Percentiles rank a stretch among this genome's conserved stretches.
Evolutionary conservation across 2,113 vertebrate genomes (phyloP).

Genomic region (Capreolus pygargus): DNA sequence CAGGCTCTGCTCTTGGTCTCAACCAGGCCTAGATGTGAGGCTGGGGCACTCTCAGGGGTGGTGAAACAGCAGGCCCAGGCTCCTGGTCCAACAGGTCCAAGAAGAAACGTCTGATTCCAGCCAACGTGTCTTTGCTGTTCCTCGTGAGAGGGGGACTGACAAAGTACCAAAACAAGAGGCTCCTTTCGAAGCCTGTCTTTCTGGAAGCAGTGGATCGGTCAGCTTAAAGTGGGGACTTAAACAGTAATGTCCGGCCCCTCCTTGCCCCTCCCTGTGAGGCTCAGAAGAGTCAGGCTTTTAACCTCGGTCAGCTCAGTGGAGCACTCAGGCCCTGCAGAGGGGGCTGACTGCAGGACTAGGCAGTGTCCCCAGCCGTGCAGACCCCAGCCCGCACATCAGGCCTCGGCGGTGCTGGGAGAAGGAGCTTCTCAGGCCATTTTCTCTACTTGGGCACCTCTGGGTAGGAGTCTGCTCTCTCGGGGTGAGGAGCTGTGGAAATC

Average conservation of each 20-base stretch:
- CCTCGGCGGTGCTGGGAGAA: rapidly evolving
- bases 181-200: neutral
- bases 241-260: neutral
- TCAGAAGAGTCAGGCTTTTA: neutral
- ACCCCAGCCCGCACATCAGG: neutral
- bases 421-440: neutral
- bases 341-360: neutral
- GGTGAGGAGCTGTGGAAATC: neutral
- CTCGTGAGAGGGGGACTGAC: neutral
- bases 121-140: neutral
- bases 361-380: rapidly evolving
- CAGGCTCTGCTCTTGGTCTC: neutral
- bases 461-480: too few species aligned
- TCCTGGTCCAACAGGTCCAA: neutral
- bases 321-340: neutral
- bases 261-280: neutral
- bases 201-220: neutral
- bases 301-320: neutral
- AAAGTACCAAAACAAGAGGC: neutral
- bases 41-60: neutral
- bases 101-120: neutral
- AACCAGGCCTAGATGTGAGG: neutral
- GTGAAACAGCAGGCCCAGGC: neutral
- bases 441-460: neutral
- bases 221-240: neutral